Percentiles rank a stretch among this genome's conserved stretches.
phyloP scores from a whole-genome alignment of 2,113 vertebrate genomes.

The Macroglossus sobrinus region DNA sequence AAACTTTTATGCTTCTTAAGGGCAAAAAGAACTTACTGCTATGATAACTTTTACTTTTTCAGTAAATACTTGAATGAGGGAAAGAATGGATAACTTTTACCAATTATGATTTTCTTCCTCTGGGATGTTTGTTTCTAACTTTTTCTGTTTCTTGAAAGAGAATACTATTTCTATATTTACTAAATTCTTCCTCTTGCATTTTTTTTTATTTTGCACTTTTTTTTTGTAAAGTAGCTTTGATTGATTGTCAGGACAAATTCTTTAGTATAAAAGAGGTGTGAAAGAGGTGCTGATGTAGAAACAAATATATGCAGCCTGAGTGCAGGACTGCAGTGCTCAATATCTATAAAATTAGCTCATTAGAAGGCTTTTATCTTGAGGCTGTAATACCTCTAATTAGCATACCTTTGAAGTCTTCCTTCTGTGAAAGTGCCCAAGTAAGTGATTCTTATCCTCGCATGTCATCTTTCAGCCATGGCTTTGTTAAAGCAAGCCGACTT shows the following conservation, averaged over 20 bases:
- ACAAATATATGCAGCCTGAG: not conserved
- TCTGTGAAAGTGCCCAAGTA: constrained; percentile 21
- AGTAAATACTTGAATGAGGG: not conserved
- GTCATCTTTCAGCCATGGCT: constrained; percentile 4
- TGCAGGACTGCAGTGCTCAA: not conserved
- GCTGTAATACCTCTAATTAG: constrained; percentile 23
- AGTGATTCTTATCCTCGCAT: constrained; percentile 31
- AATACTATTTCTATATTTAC: not conserved
- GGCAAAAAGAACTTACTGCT: not conserved
- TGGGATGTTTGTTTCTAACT: not conserved
- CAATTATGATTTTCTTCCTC: not conserved
- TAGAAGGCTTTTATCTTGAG: constrained; percentile 44
- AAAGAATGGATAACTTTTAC: not conserved
- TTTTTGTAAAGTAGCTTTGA: not conserved
- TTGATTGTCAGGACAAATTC: not conserved
- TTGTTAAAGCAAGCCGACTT: constrained; percentile 47
- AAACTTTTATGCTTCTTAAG: not conserved
- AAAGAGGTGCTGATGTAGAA: not conserved
- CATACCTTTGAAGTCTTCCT: constrained; percentile 41
- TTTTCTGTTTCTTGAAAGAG: not conserved
- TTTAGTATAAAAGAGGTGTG: not conserved
- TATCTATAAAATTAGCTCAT: constrained; percentile 35
- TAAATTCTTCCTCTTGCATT: not conserved
- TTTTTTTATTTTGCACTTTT: not conserved
- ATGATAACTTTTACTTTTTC: not conserved